Conservation (phyloP, 2,888 invertebrate species). For the Drosophila yooni region DNA sequence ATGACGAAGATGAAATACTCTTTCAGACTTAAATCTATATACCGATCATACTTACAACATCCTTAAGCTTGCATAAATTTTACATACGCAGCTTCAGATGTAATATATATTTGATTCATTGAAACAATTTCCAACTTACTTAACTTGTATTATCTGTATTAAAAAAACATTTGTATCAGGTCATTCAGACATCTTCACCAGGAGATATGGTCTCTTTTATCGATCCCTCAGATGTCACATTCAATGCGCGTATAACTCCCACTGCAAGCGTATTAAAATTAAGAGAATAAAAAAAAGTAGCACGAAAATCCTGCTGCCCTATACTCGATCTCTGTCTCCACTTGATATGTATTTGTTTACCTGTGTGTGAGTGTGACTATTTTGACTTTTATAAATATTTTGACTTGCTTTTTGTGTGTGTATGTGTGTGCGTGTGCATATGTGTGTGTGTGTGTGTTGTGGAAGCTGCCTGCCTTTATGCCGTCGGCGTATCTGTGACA, state of each 20-base stretch:
- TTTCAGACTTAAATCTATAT: background rate
- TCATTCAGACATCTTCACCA: background rate
- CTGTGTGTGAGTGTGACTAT: constrained; percentile 66
- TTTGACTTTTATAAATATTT: constrained; percentile 82
- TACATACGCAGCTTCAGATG: background rate
- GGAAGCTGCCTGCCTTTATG: constrained; percentile 34
- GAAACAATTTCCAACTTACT: background rate
- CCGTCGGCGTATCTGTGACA: constrained; percentile 78
- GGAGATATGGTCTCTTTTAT: background rate
- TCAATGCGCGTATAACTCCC: constrained; percentile 1
- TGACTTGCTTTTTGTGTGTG: constrained; percentile 62
- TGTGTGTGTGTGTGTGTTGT: constrained; percentile 29
- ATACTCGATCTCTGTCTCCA: constrained; percentile 38
- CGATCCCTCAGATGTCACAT: background rate
- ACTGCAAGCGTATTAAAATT: constrained; percentile 1
- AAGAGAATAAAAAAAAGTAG: constrained; percentile 16
- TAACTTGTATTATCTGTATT: background rate
- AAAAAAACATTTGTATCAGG: background rate
- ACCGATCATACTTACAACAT: background rate
- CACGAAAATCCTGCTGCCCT: constrained; percentile 30
- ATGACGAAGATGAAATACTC: constrained; percentile 6
- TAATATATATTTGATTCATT: background rate
- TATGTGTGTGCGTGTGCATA: constrained; percentile 18
- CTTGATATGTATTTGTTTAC: constrained; percentile 1
- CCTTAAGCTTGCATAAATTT: background rate